Evolutionary conservation across 2,888 invertebrate species (phyloP).

Genomic region (Conchocele bisecta): DNA sequence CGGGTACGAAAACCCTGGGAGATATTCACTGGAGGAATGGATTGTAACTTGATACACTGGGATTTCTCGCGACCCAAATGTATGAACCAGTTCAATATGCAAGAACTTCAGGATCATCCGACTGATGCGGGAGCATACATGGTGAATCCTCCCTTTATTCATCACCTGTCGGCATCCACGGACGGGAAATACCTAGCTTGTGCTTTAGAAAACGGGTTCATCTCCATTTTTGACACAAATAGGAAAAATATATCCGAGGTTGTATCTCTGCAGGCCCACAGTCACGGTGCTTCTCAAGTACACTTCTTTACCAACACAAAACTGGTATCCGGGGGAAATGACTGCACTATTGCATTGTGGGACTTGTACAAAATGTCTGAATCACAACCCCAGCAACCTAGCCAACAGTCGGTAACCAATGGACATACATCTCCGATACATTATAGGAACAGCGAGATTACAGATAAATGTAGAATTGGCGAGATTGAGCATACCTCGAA

Average conservation of each 20-base stretch:
- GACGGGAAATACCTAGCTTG: slow-evolving; percentile 72
- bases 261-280: slow-evolving; percentile 75
- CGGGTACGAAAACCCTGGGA: slow-evolving; percentile 75
- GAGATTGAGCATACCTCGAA: slow-evolving; percentile 72
- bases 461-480: slow-evolving; percentile 62
- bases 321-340: slow-evolving; percentile 79
- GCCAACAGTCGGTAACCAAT: slow-evolving; percentile 34
- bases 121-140: slow-evolving; percentile 72
- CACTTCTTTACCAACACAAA: slow-evolving; percentile 71
- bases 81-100: slow-evolving; percentile 78
- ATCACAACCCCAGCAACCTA: slow-evolving; percentile 9
- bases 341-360: slow-evolving; percentile 74
- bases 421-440: slow-evolving; percentile 63
- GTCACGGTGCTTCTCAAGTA: slow-evolving; percentile 80
- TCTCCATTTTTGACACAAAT: slow-evolving; percentile 75
- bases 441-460: slow-evolving; percentile 60
- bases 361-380: slow-evolving; percentile 69
- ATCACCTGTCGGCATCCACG: slow-evolving; percentile 70
- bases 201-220: slow-evolving; percentile 79
- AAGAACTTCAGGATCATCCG: slow-evolving; percentile 71
- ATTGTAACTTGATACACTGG: slow-evolving; percentile 80
- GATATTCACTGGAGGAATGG: slow-evolving; percentile 78
- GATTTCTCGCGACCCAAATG: slow-evolving; percentile 76
- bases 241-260: slow-evolving; percentile 70
- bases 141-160: slow-evolving; percentile 80